Percentiles rank a stretch among this genome's conserved stretches.
Conservation (phyloP, 2,113 vertebrate species). For the Equus przewalskii region DNA sequence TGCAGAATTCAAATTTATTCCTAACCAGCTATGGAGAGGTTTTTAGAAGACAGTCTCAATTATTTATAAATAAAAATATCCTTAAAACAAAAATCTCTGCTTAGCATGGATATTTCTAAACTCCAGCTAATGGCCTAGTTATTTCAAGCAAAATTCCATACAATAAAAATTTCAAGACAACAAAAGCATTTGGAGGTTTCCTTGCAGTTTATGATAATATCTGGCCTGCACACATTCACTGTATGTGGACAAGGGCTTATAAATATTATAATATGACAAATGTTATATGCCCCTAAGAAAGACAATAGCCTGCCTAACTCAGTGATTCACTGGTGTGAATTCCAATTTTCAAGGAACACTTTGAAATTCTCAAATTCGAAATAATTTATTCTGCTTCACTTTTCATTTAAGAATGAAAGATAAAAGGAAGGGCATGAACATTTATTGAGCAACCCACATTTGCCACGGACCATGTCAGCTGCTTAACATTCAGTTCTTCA, state of each 20-base stretch:
- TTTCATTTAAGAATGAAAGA: slow-evolving; percentile 43
- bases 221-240: background rate
- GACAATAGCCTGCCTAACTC: background rate
- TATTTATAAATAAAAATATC: slow-evolving; percentile 40
- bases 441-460: background rate
- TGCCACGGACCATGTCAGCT: background rate
- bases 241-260: background rate
- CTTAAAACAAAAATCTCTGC: background rate
- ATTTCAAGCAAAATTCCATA: slow-evolving; percentile 63
- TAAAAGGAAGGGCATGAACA: slow-evolving; percentile 9
- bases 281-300: background rate
- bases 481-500: background rate
- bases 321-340: slow-evolving; percentile 8
- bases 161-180: slow-evolving; percentile 38
- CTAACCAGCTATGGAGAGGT: background rate
- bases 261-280: slow-evolving; percentile 46
- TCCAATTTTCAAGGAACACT: slow-evolving; percentile 38
- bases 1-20: background rate
- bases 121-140: background rate
- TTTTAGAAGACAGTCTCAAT: background rate
- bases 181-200: slow-evolving; percentile 17
- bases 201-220: slow-evolving; percentile 41
- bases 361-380: slow-evolving; percentile 46
- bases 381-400: slow-evolving; percentile 35
- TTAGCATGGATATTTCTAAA: background rate